A percentile compares a stretch with the other conserved stretches of the same genome.
Conservation (phyloP, 2,888 invertebrate species). For the Sepiola atlantica region DNA sequence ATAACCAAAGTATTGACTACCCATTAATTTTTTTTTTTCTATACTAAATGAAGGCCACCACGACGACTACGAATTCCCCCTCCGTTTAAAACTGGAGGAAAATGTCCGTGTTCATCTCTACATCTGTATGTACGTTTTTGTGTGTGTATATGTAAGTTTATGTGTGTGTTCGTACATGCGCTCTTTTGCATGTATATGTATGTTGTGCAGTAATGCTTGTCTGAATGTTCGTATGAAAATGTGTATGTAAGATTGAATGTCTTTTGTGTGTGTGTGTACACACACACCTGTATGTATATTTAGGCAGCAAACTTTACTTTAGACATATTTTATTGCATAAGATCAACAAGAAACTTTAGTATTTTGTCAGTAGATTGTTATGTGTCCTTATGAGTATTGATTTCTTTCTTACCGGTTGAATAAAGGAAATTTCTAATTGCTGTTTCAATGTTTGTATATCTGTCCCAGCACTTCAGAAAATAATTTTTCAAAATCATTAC, state of each 20-base stretch:
- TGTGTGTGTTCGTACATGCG: neutral
- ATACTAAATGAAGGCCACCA: neutral
- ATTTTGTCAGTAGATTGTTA: too few species aligned
- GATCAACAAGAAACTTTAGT: too few species aligned
- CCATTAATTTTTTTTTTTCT: neutral
- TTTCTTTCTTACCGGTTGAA: too few species aligned
- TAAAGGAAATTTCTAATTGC: too few species aligned
- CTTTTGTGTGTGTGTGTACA: neutral
- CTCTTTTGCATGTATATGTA: neutral
- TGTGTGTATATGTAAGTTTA: neutral
- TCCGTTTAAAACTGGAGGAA: neutral
- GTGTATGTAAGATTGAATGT: neutral
- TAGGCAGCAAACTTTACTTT: neutral
- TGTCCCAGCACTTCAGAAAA: too few species aligned
- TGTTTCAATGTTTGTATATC: too few species aligned
- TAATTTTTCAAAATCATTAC: too few species aligned
- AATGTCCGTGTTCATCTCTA: neutral
- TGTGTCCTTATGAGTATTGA: too few species aligned
- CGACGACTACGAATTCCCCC: neutral
- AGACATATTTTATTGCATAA: too few species aligned
- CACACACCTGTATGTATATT: neutral
- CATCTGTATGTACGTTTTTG: neutral
- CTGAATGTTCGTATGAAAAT: neutral
- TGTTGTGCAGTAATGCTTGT: neutral
- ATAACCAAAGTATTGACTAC: conserved; percentile 24